Conservation (phyloP, 1,140 invertebrate genomes). For the Sweltsa coloradensis region DNA sequence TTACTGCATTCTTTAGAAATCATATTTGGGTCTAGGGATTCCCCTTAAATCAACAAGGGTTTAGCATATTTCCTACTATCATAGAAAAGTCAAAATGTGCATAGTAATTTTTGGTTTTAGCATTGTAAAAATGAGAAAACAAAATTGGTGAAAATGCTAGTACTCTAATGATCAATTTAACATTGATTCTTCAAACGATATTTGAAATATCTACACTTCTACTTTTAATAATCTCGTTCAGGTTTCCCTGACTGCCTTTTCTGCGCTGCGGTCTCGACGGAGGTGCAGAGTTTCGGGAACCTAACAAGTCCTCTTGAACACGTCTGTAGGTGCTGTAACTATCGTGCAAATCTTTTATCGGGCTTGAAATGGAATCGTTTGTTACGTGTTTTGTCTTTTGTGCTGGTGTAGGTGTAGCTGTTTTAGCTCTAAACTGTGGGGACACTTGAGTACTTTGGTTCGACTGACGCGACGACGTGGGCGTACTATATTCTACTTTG, state of each 20-base stretch:
- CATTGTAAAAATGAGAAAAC: no score
- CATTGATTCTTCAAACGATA: no score
- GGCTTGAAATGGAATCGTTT: neutral
- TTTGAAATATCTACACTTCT: slow-evolving; percentile 3
- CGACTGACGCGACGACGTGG: neutral
- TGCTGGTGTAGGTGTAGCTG: neutral
- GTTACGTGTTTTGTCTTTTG: neutral
- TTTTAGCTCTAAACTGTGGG: neutral
- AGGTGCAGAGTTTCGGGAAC: neutral
- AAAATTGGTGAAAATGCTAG: no score
- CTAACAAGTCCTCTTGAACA: neutral
- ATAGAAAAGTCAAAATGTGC: no score
- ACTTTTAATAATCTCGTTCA: neutral
- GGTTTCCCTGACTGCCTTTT: neutral
- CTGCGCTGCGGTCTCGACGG: neutral
- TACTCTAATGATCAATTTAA: no score
- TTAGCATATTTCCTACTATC: no score
- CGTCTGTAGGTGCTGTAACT: neutral
- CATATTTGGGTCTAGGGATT: no score
- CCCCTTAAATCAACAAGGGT: no score
- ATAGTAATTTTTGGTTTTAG: no score
- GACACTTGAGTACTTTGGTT: slow-evolving; percentile 8
- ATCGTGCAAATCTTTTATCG: neutral
- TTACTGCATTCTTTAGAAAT: no score
- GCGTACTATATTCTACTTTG: neutral